Evolutionary conservation across 2,888 invertebrate species (phyloP).

Genomic region (Drosophila quasianomalipes): DNA sequence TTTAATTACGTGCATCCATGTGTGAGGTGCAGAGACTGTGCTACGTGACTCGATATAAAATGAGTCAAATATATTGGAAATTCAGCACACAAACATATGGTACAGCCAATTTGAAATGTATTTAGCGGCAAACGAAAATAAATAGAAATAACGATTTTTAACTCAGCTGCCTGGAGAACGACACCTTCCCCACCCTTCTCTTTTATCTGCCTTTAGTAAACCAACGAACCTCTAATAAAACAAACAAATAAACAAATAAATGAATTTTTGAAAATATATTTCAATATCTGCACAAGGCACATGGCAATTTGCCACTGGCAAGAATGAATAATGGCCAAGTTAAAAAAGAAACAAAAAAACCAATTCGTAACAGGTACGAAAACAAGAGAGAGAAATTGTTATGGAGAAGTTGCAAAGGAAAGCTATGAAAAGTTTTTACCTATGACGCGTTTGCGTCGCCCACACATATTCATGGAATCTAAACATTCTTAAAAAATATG

Average conservation of each 20-base stretch:
- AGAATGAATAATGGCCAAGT: slow-evolving; percentile 35
- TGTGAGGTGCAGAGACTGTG: slow-evolving; percentile 11
- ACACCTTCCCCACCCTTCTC: not conserved
- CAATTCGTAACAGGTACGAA: slow-evolving; percentile 24
- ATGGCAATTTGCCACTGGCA: slow-evolving; percentile 43
- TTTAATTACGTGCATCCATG: not conserved
- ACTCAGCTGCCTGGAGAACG: slow-evolving; percentile 42
- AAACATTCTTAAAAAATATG: slow-evolving; percentile 38
- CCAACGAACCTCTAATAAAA: not conserved
- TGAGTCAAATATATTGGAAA: slow-evolving; percentile 39
- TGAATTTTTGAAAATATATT: slow-evolving; percentile 33
- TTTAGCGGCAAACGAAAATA: slow-evolving; percentile 46
- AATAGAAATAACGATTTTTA: slow-evolving; percentile 33
- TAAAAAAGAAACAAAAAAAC: not conserved
- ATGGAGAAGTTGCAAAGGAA: slow-evolving; percentile 30
- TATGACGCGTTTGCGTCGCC: slow-evolving; percentile 37
- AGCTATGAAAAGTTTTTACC: slow-evolving; percentile 29
- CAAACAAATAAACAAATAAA: slow-evolving; percentile 30
- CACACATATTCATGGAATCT: slow-evolving; percentile 57
- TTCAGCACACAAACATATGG: slow-evolving; percentile 45
- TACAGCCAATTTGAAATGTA: slow-evolving; percentile 26
- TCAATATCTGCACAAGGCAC: slow-evolving; percentile 35
- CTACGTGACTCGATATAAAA: slow-evolving; percentile 40
- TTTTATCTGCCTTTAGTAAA: not conserved
- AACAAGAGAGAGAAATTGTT: not conserved